phyloP scores from a whole-genome alignment of 2,797 vertebrate genomes.

The Carcharodon carcharias region DNA sequence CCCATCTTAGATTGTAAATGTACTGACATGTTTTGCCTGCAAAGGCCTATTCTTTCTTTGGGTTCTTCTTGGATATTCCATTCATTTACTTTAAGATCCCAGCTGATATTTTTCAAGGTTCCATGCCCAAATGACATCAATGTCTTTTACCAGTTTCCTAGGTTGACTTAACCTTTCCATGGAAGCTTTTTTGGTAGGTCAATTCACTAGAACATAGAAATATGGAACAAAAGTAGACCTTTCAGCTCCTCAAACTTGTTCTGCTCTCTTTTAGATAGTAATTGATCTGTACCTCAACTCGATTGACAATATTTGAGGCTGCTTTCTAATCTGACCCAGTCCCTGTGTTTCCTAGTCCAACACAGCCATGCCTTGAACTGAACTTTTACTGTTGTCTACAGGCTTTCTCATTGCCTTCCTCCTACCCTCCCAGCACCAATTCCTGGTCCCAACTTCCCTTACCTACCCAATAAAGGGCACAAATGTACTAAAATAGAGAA shows the following conservation, averaged over 20 bases:
- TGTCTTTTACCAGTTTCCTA: not conserved
- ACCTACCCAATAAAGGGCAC: not conserved
- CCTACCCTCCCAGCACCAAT: not conserved
- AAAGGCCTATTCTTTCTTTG: not conserved
- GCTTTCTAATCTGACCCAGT: not conserved
- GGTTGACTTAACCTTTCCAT: not conserved
- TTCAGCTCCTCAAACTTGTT: not conserved
- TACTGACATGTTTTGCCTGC: not conserved
- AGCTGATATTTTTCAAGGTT: not conserved
- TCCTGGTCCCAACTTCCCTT: not conserved
- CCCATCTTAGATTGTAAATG: not conserved
- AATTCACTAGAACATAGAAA: not conserved
- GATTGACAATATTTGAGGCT: not conserved
- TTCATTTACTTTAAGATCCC: not conserved
- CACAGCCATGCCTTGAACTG: not conserved
- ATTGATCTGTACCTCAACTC: not conserved
- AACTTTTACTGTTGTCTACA: not conserved
- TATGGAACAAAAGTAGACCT: too few relatives aligned
- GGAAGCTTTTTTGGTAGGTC: not conserved
- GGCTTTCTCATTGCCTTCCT: not conserved
- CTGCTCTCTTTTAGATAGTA: not conserved
- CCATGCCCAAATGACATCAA: not conserved
- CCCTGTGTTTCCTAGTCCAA: not conserved
- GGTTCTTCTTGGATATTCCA: not conserved
- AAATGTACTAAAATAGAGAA: not conserved